phyloP scores from a whole-genome alignment of 2,113 vertebrate genomes.

The Amia ocellicauda region DNA sequence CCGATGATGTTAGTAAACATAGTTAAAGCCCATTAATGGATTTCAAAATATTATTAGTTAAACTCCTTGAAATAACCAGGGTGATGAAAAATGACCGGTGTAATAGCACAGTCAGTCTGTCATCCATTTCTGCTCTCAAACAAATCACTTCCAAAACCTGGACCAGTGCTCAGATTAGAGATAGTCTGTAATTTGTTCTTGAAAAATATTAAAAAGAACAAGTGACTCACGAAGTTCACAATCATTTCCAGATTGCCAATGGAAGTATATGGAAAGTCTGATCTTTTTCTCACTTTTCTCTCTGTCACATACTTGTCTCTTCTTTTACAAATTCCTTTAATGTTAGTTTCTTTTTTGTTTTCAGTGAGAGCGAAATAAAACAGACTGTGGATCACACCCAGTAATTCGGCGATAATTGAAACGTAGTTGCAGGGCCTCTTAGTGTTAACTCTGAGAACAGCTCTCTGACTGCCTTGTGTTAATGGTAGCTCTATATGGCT shows the following conservation, averaged over 20 bases:
- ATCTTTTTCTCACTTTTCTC: conserved; percentile 2
- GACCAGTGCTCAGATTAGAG: too few relatives aligned
- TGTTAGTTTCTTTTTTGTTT: conserved; percentile 5
- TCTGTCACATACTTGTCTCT: too few relatives aligned
- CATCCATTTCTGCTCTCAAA: too few relatives aligned
- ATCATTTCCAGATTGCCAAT: neutral
- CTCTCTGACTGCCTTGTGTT: neutral
- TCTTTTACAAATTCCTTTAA: neutral
- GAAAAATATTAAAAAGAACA: neutral
- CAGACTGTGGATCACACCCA: neutral
- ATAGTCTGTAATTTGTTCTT: neutral
- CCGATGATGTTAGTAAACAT: too few relatives aligned
- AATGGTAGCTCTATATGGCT: neutral
- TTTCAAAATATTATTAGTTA: too few relatives aligned
- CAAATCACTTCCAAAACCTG: neutral
- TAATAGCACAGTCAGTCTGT: too few relatives aligned
- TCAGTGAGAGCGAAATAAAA: neutral
- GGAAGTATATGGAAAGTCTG: neutral
- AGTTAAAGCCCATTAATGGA: too few relatives aligned
- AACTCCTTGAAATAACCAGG: too few relatives aligned
- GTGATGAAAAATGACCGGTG: too few relatives aligned
- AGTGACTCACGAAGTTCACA: neutral
- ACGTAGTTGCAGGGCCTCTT: neutral
- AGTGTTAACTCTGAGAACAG: neutral
- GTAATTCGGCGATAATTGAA: neutral